Conservation (phyloP, 2,888 invertebrate genomes). For the Oconnorella tubifera region DNA sequence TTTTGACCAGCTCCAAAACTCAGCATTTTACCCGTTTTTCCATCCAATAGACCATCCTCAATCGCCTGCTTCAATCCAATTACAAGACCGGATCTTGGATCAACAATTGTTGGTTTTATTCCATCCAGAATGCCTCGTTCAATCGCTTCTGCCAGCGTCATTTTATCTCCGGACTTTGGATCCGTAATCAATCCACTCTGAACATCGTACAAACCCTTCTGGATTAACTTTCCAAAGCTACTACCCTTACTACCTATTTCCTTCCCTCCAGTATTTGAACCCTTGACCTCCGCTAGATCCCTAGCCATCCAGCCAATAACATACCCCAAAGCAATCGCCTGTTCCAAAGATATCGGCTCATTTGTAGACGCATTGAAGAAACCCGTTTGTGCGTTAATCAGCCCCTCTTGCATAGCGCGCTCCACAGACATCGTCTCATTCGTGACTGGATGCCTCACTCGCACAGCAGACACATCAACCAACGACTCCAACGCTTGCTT, state of each 20-base stretch:
- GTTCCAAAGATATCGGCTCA: conserved; percentile 69
- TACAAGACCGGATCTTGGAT: conserved; percentile 70
- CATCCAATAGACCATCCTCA: conserved; percentile 63
- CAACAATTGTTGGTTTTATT: conserved; percentile 70
- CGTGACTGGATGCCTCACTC: conserved; percentile 64
- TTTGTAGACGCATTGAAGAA: conserved; percentile 39
- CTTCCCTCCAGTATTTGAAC: conserved; percentile 25
- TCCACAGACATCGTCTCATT: conserved; percentile 74
- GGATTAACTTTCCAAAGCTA: not conserved
- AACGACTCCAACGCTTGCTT: conserved; percentile 86
- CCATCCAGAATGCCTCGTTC: conserved; percentile 75
- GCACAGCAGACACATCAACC: conserved; percentile 64
- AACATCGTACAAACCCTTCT: conserved; percentile 66
- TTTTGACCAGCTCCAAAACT: conserved; percentile 59
- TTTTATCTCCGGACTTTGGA: conserved; percentile 73
- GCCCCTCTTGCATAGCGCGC: conserved; percentile 68
- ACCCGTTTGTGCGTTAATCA: conserved; percentile 62
- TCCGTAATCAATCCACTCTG: conserved; percentile 59
- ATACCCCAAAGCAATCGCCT: conserved; percentile 65
- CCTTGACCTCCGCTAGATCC: conserved; percentile 55
- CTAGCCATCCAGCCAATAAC: conserved; percentile 28
- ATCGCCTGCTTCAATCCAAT: conserved; percentile 39
- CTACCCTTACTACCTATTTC: conserved; percentile 72
- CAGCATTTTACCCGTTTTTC: conserved; percentile 55
- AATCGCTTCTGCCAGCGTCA: conserved; percentile 76